Conservation (phyloP, 2,888 invertebrate genomes). For the Ormyrus nitidulus region DNA sequence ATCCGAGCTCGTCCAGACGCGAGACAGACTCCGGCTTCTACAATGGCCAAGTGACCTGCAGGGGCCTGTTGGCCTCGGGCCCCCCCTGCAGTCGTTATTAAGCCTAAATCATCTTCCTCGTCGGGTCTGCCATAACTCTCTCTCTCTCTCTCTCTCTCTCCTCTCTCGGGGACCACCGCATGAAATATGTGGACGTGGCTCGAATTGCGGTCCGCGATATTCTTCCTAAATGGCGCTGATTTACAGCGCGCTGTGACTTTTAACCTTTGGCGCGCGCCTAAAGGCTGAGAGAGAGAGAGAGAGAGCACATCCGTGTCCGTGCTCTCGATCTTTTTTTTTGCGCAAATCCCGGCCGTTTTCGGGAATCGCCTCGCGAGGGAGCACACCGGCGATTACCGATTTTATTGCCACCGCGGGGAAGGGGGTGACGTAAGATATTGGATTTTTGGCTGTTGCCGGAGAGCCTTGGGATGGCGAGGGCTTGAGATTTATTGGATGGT, state of each 20-base stretch:
- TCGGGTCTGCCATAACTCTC: conserved; percentile 69
- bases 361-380: conserved; percentile 8
- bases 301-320: not conserved
- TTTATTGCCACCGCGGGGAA: conserved; percentile 23
- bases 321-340: not conserved
- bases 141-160: conserved; percentile 1
- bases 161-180: conserved; percentile 63
- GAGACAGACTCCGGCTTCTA: conserved; percentile 51
- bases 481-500: conserved; percentile 37
- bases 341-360: conserved; percentile 13
- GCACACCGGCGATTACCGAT: conserved; percentile 40
- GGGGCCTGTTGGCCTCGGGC: conserved; percentile 60
- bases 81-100: conserved; percentile 70
- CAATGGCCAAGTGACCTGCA: conserved; percentile 72
- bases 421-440: conserved; percentile 37
- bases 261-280: conserved; percentile 44
- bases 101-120: conserved; percentile 74
- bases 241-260: conserved; percentile 65
- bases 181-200: conserved; percentile 72
- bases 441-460: conserved; percentile 16
- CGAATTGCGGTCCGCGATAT: conserved; percentile 69
- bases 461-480: not conserved
- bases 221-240: conserved; percentile 68
- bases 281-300: too few relatives aligned
- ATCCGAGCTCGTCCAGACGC: too few relatives aligned